Base-by-base conservation (phyloP, 2,797 vertebrate genomes). In the Crocidura indochinensis region DNA sequence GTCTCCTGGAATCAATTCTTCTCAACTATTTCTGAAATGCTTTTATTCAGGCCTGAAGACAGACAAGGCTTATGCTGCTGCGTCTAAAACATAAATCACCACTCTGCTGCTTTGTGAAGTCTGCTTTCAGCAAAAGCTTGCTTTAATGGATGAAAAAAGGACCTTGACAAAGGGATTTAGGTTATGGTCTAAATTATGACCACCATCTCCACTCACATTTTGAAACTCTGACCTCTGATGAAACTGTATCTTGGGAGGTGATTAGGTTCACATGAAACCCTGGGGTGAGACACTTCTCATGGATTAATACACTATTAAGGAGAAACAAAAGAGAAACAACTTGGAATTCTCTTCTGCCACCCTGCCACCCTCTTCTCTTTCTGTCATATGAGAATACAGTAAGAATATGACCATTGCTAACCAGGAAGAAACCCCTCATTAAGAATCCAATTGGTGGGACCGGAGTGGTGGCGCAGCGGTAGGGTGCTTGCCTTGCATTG, bases 1-100 rank as follows among this genome's bases (percentile, higher is more conserved):
- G 74, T 67, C 29, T 77, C 51, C 38, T 31, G 4, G 60, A 85
- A 83, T 10, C 27, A 51, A 65, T 62, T 79, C 86, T 88, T 9
- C 8, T 31, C 87, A 73, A 73, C 47, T 80, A 49, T 71, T 89
- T 83, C 75, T 51, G 29, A 56, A 53, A 53, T 53, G 76, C 29
- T 67, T 51, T 51, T 62, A 47, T 17, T 31, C 76, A 87, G 76
- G 17, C 27, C n/a, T 68, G 46, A 91, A 24, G 69, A 27, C 7
- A 69, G 27, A 22, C 24, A 49, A 53, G 29, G 46, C 29, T 47
- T 79, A 2, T 20, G 51, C 2, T 64, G 51, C 71, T 91, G 19
- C 38, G 31, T 27, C 31, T 53, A 10, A 60, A 65, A 71, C 31
- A 27, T 3, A 26, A 20, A n/a, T n/a, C n/a, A n/a, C n/a, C 17